Evolutionary conservation across 2,888 invertebrate genomes (phyloP), one percentile per base, ranked within the genome.

Genomic region (Pollenia labialis): DNA sequence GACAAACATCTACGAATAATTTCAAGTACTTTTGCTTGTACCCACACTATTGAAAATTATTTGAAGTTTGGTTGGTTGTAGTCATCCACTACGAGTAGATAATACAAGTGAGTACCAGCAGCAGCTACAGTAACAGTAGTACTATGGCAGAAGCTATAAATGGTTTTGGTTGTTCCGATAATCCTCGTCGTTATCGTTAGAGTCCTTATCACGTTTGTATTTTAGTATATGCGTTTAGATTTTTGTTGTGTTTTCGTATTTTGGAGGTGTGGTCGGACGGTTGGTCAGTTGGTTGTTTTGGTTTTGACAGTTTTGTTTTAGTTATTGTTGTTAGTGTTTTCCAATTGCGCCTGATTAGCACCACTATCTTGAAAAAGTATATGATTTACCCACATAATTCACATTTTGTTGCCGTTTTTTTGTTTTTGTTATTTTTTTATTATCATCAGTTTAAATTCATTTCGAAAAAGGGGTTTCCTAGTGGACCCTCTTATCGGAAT

Each of bases 101-200:
- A 68, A 82, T 69, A 48, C 23, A 14, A 71, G 42, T 50, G 52
- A 72, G 46, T 69, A 66, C 71, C 74, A 74, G 64, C 71, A 56
- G 48, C 48, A 69, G 50, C 50, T 64, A 44, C 16, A 50, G 23
- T 46, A 14, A 54, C n/a, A 54, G 85, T 74, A 75, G 66, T 56
- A 64, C 44, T 60, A 14, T 40, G 12, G 48, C 50, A 69, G 76
- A 69, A 56, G 56, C 42, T 58, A 40, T 72, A n/a, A 76, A 81
- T 79, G 77, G 32, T 69, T 75, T 85, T 74, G 46, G 66, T 50
- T 75, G 75, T 80, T 83, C 80, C 80, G 84, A 87, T 87, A 84
- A 87, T 87, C 87, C 87, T 87, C 72, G 83, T 68, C 83, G 87
- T 87, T 87, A 87, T 87, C 87, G 54, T 87, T 77, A 69, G 81